A percentile compares a stretch with the other conserved stretches of the same genome.
These are phyloP conservation scores for Lutraria lutraria DNA, from an alignment of 2,888 invertebrate species.

Conservation along the genomic window DNA sequence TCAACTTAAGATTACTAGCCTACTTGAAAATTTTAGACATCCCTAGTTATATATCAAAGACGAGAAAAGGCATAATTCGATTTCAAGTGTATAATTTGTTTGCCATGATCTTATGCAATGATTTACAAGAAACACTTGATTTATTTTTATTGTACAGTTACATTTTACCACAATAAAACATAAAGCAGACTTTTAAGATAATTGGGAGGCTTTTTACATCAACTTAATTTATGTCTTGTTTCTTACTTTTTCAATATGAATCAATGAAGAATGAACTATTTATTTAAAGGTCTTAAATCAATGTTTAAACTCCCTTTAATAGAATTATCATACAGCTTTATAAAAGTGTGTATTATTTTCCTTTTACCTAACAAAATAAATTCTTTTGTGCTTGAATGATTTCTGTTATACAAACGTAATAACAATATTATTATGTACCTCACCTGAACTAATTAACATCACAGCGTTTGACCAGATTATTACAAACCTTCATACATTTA, in stretches of 20 bases:
- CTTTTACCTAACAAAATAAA: no score
- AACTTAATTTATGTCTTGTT: constrained; percentile 8
- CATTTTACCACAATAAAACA: constrained; percentile 18
- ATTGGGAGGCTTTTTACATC: not conserved
- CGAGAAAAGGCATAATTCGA: constrained; percentile 49
- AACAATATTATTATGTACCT: no score
- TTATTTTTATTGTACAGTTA: constrained; percentile 8
- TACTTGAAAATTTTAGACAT: constrained; percentile 17
- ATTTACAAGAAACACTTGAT: constrained; percentile 48
- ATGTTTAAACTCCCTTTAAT: not conserved
- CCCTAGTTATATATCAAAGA: constrained; percentile 32
- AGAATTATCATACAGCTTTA: no score
- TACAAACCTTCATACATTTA: no score
- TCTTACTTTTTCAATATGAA: not conserved
- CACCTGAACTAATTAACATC: no score
- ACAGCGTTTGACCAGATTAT: no score
- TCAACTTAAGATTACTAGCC: not conserved
- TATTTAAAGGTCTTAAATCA: not conserved
- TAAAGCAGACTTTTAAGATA: constrained; percentile 18
- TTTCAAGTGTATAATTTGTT: constrained; percentile 64
- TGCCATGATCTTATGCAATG: constrained; percentile 56
- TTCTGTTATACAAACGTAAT: no score
- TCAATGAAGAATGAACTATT: not conserved
- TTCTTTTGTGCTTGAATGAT: no score
- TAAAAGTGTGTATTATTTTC: no score